Evolutionary conservation across 2,888 invertebrate genomes (phyloP).

Genomic region (Branchellion lobata): DNA sequence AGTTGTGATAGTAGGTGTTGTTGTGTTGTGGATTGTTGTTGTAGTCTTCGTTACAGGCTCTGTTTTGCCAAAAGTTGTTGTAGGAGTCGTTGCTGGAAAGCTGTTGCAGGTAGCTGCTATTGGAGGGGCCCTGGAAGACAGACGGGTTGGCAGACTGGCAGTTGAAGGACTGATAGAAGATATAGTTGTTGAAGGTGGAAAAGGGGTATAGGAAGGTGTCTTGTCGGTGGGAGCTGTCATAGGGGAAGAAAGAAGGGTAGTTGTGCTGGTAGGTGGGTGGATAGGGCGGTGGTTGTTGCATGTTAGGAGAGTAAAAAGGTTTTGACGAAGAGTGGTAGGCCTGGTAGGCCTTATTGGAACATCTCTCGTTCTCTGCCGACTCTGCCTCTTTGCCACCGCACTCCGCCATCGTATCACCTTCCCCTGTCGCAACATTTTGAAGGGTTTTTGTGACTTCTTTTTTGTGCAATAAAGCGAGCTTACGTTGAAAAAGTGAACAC

Average conservation of each 20-base stretch:
- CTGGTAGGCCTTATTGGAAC: not conserved
- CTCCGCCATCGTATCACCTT: not conserved
- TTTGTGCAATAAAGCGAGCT: no score
- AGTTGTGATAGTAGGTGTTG: no score
- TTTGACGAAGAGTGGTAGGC: not conserved
- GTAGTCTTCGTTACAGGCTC: not conserved
- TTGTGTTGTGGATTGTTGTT: not conserved
- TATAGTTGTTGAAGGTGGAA: conserved; percentile 9
- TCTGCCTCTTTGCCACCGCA: not conserved
- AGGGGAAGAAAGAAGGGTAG: not conserved
- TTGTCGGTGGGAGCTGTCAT: not conserved
- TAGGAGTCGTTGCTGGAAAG: not conserved
- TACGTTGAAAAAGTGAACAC: no score
- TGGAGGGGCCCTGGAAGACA: not conserved
- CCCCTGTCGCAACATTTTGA: no score
- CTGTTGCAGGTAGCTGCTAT: conserved; percentile 13
- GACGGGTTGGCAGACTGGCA: not conserved
- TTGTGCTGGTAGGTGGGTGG: not conserved
- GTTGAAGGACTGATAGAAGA: conserved; percentile 13
- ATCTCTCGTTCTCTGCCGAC: not conserved
- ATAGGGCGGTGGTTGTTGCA: no score
- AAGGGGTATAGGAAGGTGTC: not conserved
- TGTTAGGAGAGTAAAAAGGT: no score
- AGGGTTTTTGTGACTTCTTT: no score
- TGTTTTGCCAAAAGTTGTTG: not conserved